Conservation (phyloP, 2,888 invertebrate genomes). For the Griposia aprilina region DNA sequence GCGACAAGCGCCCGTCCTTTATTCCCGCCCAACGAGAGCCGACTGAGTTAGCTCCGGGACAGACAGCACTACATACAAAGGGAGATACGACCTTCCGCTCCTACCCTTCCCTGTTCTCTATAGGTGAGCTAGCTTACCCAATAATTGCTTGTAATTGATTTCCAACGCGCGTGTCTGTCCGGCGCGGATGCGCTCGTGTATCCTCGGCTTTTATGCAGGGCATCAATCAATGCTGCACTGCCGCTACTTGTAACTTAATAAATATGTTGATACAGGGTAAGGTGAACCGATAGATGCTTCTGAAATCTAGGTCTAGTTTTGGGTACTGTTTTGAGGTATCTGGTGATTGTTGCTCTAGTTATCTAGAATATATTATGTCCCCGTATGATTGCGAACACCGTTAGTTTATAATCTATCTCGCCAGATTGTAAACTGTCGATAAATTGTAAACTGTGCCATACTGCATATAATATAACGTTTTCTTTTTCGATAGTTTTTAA, state of each 20-base stretch:
- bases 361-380: not conserved
- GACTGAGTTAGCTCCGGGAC: conserved; percentile 63
- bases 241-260: not conserved
- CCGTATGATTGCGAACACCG: no score
- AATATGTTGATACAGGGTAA: conserved; percentile 20
- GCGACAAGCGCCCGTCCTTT: conserved; percentile 71
- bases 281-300: not conserved
- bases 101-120: conserved; percentile 50
- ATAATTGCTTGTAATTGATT: conserved; percentile 70
- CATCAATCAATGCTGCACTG: conserved; percentile 59
- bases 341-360: not conserved
- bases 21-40: conserved; percentile 68
- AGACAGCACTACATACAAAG: conserved; percentile 28
- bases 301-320: not conserved
- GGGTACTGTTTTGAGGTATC: not conserved
- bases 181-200: conserved; percentile 55
- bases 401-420: no score
- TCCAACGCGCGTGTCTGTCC: conserved; percentile 54
- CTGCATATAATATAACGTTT: no score
- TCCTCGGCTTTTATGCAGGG: conserved; percentile 42
- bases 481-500: no score
- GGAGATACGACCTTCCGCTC: conserved; percentile 66
- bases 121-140: conserved; percentile 60
- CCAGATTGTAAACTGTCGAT: no score
- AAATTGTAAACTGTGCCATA: no score